Conservation (phyloP, 2,797 vertebrate species). For the Myiotriccus ornatus region DNA sequence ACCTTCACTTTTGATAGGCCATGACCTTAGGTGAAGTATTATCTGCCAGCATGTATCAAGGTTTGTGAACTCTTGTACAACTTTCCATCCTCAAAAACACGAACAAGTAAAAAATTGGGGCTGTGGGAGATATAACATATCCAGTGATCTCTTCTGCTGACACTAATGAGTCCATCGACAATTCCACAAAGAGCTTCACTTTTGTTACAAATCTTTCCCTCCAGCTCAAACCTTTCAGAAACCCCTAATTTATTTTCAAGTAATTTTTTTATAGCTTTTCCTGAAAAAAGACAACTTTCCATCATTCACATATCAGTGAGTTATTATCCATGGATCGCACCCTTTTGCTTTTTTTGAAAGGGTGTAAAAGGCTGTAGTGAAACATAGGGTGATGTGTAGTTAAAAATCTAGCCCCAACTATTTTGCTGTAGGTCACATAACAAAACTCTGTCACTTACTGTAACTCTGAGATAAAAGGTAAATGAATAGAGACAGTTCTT, state of each 20-base stretch:
- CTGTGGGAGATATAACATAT: background rate
- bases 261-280: background rate
- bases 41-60: background rate
- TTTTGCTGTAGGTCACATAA: background rate
- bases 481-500: background rate
- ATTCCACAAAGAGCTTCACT: background rate
- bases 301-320: background rate
- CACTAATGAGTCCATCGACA: background rate
- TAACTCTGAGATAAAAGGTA: background rate
- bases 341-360: background rate
- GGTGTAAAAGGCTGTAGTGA: background rate
- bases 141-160: background rate
- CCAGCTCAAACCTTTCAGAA: background rate
- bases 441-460: background rate
- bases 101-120: background rate
- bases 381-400: background rate
- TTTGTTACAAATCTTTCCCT: background rate
- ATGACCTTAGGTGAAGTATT: background rate
- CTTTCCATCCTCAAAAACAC: background rate
- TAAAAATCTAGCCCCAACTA: background rate
- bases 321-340: background rate
- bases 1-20: background rate
- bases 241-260: background rate
- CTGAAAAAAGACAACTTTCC: background rate
- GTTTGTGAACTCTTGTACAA: background rate